Evolutionary conservation across 2,888 invertebrate species (phyloP).

Genomic region (Iselma pallidipennis): DNA sequence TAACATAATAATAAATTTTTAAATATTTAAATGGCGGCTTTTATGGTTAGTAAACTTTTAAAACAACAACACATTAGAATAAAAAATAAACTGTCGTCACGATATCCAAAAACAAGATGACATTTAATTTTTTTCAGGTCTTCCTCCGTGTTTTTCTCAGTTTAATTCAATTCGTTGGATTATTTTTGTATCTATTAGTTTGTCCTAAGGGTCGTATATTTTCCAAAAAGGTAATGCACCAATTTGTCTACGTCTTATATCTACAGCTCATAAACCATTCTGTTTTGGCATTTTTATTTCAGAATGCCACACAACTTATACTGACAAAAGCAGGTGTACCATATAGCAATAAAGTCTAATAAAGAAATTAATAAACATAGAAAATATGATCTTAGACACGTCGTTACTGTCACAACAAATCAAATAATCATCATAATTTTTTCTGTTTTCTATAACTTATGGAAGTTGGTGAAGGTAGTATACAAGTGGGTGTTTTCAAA

Average conservation of each 20-base stretch:
- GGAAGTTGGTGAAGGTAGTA: slow-evolving; percentile 8
- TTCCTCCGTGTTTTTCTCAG: too few relatives aligned
- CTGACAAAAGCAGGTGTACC: not conserved
- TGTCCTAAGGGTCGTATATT: not conserved
- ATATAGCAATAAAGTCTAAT: not conserved
- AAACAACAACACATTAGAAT: too few relatives aligned
- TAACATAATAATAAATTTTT: too few relatives aligned
- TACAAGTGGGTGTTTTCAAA: slow-evolving; percentile 29
- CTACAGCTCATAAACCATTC: not conserved
- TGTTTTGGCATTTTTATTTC: slow-evolving; percentile 7
- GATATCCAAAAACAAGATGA: too few relatives aligned
- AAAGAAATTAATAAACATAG: slow-evolving; percentile 2
- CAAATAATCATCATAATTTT: slow-evolving; percentile 9
- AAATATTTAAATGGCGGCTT: too few relatives aligned
- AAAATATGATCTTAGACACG: slow-evolving; percentile 11
- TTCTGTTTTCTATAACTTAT: slow-evolving; percentile 11
- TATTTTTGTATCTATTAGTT: not conserved
- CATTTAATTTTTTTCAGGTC: too few relatives aligned
- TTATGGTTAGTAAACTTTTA: too few relatives aligned
- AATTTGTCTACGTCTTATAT: not conserved
- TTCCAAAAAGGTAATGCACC: not conserved
- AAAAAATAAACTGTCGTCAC: too few relatives aligned
- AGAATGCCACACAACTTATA: slow-evolving; percentile 7
- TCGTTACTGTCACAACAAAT: slow-evolving; percentile 24
- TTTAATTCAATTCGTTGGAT: too few relatives aligned